Base-by-base conservation (phyloP, 2,888 invertebrate species). In the Acronicta psi region DNA sequence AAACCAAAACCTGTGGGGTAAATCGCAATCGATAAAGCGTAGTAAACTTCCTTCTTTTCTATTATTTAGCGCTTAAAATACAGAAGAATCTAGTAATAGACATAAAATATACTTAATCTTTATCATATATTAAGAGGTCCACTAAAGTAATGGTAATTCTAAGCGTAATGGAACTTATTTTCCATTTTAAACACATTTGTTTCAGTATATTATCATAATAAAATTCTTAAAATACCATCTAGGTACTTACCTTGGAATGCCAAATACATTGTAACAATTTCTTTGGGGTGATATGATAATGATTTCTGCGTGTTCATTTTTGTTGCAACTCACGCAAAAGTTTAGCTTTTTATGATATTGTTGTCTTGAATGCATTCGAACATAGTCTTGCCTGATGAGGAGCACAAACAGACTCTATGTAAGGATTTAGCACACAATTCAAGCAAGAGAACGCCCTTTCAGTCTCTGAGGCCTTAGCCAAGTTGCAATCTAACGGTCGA, bases 201-300 rank as follows among this genome's bases (percentile, higher is more conserved):
- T 65, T 45, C 38, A 10, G 31, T 41, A 16, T 36, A 73, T 73
- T 73, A 66, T 50, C 73, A 73, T 73, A 73, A 66, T 69, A 73
- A 56, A 62, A 69, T 56, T 73, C 66, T 73, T 73, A 56, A 65
- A 66, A 66, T 69, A 62, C 62, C 23, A 52, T 55, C 34, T 25
- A 18, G 25, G 59, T 62, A 56, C 52, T 65, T 60, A 51, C 20
- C 41, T 9, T 37, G 20, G 10, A 16, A 44, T 38, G 25, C 11
- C 11, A 36, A 36, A 46, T 45, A 44, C 40, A 9, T 59, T 58
- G 25, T 43, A 45, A 41, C 20, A 49, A 49, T 59, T 49, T 59
- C 42, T 56, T 46, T 41, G 43, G 36, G 31, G 16, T 31, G n/a
- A 11, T 46, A 46, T 36, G 42, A 56, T 65, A 47, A 42, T 5